These are phyloP conservation scores for Clarias platycephalus DNA, from an alignment of 2,797 vertebrate species.

Conservation along the genomic window DNA sequence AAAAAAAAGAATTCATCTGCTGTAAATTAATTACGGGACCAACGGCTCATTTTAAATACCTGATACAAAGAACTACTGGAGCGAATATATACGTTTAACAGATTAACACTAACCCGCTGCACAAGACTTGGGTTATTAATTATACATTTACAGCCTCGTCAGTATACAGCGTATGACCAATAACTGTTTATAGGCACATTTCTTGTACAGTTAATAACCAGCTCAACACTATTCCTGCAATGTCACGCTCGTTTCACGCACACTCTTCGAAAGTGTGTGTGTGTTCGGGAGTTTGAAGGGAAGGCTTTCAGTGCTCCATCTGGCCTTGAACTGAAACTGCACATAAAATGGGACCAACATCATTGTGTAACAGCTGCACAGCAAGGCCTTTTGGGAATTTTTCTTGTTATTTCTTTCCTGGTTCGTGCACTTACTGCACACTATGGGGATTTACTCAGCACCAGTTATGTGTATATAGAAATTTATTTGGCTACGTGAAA, in stretches of 20 bases:
- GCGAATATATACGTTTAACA: constrained; percentile 49
- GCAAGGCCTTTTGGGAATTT: constrained; percentile 9
- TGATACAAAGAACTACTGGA: constrained; percentile 45
- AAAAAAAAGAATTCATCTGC: constrained; percentile 35
- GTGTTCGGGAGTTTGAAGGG: constrained; percentile 24
- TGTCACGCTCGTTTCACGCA: constrained; percentile 40
- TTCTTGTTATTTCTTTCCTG: background rate
- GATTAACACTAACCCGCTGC: constrained; percentile 46
- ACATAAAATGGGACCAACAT: constrained; percentile 57
- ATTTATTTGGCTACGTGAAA: constrained; percentile 48
- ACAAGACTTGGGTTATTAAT: constrained; percentile 43
- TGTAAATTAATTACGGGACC: constrained; percentile 54
- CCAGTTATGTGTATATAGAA: constrained; percentile 56
- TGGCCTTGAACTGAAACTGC: constrained; percentile 43
- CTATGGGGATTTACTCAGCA: constrained; percentile 39
- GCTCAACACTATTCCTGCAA: constrained; percentile 39
- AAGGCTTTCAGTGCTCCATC: constrained; percentile 30
- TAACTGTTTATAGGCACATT: constrained; percentile 42
- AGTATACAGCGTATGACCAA: constrained; percentile 55
- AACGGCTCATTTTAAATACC: constrained; percentile 63
- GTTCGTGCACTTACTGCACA: constrained; percentile 33
- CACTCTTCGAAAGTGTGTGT: constrained; percentile 36
- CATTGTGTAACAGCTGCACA: constrained; percentile 45
- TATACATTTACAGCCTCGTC: constrained; percentile 51
- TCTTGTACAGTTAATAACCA: constrained; percentile 48